phyloP scores from a whole-genome alignment of 2,888 invertebrate genomes.

The Drosophila lacicola region DNA sequence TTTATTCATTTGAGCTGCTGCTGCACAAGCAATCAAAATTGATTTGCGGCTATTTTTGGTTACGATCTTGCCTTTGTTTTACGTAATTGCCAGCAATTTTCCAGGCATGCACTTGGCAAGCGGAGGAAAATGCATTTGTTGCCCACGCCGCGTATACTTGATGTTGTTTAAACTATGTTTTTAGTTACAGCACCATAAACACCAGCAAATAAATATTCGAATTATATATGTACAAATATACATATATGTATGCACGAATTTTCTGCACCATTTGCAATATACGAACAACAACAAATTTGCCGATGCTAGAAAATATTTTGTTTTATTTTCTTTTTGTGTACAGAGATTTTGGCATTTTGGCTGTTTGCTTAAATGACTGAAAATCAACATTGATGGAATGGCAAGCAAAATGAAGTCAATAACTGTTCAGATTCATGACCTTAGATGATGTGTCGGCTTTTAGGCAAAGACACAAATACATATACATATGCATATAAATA shows the following conservation, averaged over 20 bases:
- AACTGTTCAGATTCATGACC: slow-evolving; percentile 57
- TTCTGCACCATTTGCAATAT: slow-evolving; percentile 58
- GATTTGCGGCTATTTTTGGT: slow-evolving; percentile 32
- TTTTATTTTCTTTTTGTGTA: slow-evolving; percentile 18
- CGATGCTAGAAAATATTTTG: slow-evolving; percentile 3
- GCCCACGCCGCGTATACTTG: slow-evolving; percentile 63
- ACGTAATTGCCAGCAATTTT: slow-evolving; percentile 29
- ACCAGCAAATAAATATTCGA: slow-evolving; percentile 45
- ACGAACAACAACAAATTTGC: slow-evolving; percentile 41
- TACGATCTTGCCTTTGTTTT: slow-evolving; percentile 23
- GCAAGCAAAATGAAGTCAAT: slow-evolving; percentile 71
- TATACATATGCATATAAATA: slow-evolving; percentile 16
- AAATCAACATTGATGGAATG: slow-evolving; percentile 60
- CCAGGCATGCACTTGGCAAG: slow-evolving; percentile 20
- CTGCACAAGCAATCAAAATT: slow-evolving; percentile 21
- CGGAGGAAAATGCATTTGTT: slow-evolving; percentile 42
- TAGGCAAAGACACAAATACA: slow-evolving; percentile 9
- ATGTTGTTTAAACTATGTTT: slow-evolving; percentile 61
- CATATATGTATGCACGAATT: slow-evolving; percentile 32
- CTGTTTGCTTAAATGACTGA: slow-evolving; percentile 66
- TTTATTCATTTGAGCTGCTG: neutral
- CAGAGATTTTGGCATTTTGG: slow-evolving; percentile 36
- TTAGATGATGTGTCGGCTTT: slow-evolving; percentile 41
- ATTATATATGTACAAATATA: slow-evolving; percentile 28
- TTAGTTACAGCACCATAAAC: slow-evolving; percentile 49